These are phyloP conservation scores for Dicentrarchus labrax DNA, from an alignment of 2,113 vertebrate genomes.

Conservation along the genomic window DNA sequence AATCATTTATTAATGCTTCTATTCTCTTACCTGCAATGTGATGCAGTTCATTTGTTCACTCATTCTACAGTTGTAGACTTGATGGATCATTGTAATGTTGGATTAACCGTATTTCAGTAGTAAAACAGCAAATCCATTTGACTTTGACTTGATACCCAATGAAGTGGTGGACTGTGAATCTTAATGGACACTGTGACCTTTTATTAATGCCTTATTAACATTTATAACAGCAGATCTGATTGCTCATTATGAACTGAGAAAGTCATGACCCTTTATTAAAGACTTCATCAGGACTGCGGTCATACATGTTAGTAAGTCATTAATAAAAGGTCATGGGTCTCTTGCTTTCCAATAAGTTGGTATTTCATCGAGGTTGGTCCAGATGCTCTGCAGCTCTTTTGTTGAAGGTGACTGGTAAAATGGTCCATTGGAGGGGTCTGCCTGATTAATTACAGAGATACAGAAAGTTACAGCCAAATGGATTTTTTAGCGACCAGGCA, in stretches of 20 bases:
- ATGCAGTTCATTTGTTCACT: conserved; percentile 8
- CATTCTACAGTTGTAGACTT: conserved; percentile 14
- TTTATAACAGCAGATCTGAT: conserved; percentile 34
- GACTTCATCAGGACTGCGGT: conserved; percentile 43
- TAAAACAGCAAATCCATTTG: conserved; percentile 7
- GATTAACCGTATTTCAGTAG: background rate
- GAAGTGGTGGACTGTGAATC: background rate
- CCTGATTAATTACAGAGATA: background rate
- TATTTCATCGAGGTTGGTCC: conserved; percentile 36
- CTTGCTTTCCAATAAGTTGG: conserved; percentile 45
- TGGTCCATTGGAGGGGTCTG: background rate
- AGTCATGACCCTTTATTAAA: conserved; percentile 43
- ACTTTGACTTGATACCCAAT: background rate
- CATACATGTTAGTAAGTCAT: conserved; percentile 57
- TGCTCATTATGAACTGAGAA: conserved; percentile 39
- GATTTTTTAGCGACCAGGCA: background rate
- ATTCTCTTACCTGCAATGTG: background rate
- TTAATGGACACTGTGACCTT: conserved; percentile 47
- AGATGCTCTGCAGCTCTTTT: conserved; percentile 45
- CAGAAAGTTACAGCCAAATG: background rate
- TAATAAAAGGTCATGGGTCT: conserved; percentile 59
- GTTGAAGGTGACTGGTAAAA: conserved; percentile 19
- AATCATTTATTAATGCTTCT: conserved; percentile 5
- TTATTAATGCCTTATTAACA: conserved; percentile 64
- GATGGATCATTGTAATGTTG: conserved; percentile 16